Evolutionary conservation across 2,797 vertebrate genomes (phyloP).

Genomic region (Sebastes trivittatus): DNA sequence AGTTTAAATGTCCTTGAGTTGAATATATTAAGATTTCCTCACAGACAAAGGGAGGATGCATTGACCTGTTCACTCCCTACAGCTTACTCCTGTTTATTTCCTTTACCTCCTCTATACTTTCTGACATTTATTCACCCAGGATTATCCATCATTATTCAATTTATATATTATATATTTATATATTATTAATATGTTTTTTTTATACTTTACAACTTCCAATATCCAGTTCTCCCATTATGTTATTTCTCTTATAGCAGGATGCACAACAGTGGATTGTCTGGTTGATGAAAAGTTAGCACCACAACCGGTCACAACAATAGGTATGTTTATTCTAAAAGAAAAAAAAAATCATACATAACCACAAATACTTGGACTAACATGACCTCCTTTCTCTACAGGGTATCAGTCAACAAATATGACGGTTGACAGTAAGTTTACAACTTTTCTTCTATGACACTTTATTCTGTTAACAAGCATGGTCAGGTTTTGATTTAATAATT

Average conservation of each 20-base stretch:
- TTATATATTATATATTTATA: no score
- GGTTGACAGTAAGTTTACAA: constrained; percentile 39
- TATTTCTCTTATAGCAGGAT: constrained; percentile 16
- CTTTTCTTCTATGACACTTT: background rate
- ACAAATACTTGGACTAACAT: constrained; percentile 4
- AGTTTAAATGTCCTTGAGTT: background rate
- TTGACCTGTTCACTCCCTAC: constrained; percentile 18
- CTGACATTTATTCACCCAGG: background rate
- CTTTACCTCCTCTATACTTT: background rate
- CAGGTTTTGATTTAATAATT: background rate
- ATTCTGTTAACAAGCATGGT: background rate
- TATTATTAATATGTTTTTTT: background rate
- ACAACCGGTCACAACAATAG: constrained; percentile 13
- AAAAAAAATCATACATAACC: background rate
- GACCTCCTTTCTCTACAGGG: constrained; percentile 31
- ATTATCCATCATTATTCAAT: background rate
- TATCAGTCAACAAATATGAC: background rate
- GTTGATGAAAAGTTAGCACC: constrained; percentile 30
- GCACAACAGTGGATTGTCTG: constrained; percentile 48
- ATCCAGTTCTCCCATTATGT: background rate
- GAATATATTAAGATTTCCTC: constrained; percentile 25
- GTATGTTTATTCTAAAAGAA: constrained; percentile 14
- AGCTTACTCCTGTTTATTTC: constrained; percentile 9
- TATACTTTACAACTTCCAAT: background rate
- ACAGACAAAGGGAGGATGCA: constrained; percentile 59